Evolutionary conservation across 2,888 invertebrate species (phyloP).

Genomic region (Anticlea derivata): DNA sequence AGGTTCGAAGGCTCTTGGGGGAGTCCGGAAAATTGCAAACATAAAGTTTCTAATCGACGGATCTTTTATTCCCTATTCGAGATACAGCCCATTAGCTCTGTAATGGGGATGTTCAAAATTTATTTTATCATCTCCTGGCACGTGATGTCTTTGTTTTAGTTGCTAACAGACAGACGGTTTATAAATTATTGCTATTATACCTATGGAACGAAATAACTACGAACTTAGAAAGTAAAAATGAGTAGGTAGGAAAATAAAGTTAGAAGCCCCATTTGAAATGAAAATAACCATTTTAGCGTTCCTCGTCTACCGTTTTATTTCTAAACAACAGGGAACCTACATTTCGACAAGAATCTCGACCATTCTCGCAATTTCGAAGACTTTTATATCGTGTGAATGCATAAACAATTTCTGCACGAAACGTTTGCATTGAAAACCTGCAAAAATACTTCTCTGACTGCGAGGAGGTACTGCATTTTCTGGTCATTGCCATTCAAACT

Average conservation of each 20-base stretch:
- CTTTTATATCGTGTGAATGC: conserved; percentile 28
- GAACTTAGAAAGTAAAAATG: too few relatives aligned
- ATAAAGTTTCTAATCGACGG: conserved; percentile 83
- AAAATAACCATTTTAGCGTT: background rate
- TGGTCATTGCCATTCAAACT: conserved; percentile 48
- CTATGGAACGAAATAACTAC: too few relatives aligned
- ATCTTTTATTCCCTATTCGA: conserved; percentile 80
- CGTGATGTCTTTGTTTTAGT: conserved; percentile 77
- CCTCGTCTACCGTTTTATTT: conserved; percentile 5
- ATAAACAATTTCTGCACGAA: conserved; percentile 28
- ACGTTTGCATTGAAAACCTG: conserved; percentile 32
- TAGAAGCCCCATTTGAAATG: background rate
- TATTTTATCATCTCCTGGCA: conserved; percentile 82
- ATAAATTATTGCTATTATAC: conserved; percentile 41
- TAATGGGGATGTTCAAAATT: conserved; percentile 81
- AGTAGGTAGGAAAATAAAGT: conserved; percentile 14
- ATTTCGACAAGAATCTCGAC: conserved; percentile 13
- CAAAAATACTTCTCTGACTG: conserved; percentile 21
- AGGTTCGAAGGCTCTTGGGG: conserved; percentile 53
- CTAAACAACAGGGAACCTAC: conserved; percentile 5
- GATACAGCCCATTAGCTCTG: conserved; percentile 82
- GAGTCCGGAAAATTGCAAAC: conserved; percentile 78
- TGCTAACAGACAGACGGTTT: conserved; percentile 48
- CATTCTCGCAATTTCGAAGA: conserved; percentile 11
- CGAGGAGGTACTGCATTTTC: conserved; percentile 35